These are phyloP conservation scores for Neodon shergylaensis DNA, from an alignment of 2,113 vertebrate genomes.

Conservation along the genomic window DNA sequence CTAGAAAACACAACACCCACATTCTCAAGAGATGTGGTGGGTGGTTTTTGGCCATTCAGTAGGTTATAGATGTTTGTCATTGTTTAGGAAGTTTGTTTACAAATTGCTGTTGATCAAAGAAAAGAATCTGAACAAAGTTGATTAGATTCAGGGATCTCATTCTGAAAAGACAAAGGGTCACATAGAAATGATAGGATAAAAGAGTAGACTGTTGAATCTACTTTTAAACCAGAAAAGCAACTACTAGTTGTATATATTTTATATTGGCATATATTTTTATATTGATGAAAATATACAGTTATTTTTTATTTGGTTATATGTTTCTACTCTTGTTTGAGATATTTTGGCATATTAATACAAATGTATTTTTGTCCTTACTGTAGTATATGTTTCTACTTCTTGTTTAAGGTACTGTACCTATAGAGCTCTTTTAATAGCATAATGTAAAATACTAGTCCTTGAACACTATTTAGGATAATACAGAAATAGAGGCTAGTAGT, in stretches of 20 bases:
- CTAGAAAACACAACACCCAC: background rate
- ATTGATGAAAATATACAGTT: background rate
- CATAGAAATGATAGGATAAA: background rate
- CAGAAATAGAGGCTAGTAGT: background rate
- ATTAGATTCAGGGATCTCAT: background rate
- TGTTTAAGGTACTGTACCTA: background rate
- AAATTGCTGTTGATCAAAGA: background rate
- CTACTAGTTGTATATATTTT: background rate
- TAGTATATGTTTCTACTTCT: background rate
- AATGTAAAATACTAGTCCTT: background rate
- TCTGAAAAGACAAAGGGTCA: background rate
- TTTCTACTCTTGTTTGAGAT: background rate
- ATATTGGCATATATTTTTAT: background rate
- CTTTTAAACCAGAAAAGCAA: background rate
- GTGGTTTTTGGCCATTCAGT: background rate
- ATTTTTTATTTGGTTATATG: background rate
- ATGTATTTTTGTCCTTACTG: background rate
- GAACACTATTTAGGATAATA: background rate
- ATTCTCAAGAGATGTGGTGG: background rate
- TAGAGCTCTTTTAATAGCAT: background rate
- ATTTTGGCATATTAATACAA: background rate
- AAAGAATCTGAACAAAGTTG: background rate
- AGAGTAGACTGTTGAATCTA: background rate
- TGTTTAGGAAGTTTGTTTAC: background rate
- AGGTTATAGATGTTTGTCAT: background rate